Base-by-base conservation (phyloP, 2,888 invertebrate genomes). In the Tortricodes alternella region DNA sequence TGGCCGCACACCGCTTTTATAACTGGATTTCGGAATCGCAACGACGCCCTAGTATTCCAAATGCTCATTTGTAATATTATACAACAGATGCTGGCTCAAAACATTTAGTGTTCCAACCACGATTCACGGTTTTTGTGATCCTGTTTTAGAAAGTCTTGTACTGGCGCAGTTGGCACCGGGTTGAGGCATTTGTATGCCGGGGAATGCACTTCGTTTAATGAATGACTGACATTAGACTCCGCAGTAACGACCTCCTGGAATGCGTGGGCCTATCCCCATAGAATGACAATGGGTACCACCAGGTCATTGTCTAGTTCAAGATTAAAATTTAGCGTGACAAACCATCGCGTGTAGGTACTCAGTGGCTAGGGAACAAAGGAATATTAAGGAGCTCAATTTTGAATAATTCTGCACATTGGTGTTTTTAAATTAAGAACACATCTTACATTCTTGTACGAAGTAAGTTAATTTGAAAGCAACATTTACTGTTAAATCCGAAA, bases 131-230 rank as follows among this genome's bases (percentile, higher is more conserved):
- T 48, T 13, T 35, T 39, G 21, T 23, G 19, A 38, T 53, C 32
- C 23, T 63, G 65, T 50, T 66, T 70, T 81, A 77, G 76, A 81
- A 80, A 79, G 76, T 74, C 69, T 63, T 66, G 59, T 44, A 41
- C 19, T 15, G 41, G 16, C 59, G 44, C 57, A 51, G 52, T 56
- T 53, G 66, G 61, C 68, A 66, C 58, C 64, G 66, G 59, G 68
- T 71, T 76, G 80, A 76, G 74, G 74, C 76, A 80, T 79, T 83
- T 75, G 83, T 83, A 81, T 84, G 77, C 80, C 63, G 70, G 71
- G 73, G 75, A 82, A 81, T 79, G 80, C 81, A 78, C 77, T 76
- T 66, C 63, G 67, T 60, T 68, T 81, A 84, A 83, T 83, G 80
- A 83, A 80, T 83, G 76, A 76, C 73, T 75, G 73, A 76, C 77